Evolutionary conservation across 1,140 invertebrate genomes (phyloP), one percentile per base, ranked within the genome.

Genomic region (Drosophila tropicalis): DNA sequence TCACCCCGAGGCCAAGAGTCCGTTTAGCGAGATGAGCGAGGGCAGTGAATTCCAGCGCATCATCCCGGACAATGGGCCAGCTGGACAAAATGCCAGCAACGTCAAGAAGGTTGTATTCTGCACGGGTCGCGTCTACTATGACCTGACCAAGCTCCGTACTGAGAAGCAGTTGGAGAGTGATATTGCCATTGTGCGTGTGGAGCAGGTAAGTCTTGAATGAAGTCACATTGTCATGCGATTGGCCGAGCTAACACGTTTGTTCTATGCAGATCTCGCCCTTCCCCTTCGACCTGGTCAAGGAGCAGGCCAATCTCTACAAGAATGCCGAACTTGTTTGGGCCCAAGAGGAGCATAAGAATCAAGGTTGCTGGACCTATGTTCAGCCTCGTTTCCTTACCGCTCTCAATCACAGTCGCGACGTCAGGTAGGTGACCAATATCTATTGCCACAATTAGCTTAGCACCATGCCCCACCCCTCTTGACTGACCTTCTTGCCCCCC

Each of bases 261-360:
- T 7, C 3, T 5, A 9, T 5, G 72, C 93, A 98, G 96, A 95
- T 99, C 79, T 97, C 96, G 62, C 99, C 99, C 56, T 99, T 99
- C 95, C 99, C 99, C 29, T 99, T 97, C 92, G 99, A 99, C 93
- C 92, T 98, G 83, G 94, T 99, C 19, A 97, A 96, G 92, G 93
- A 95, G 54, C 98, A 99, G 93, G 95, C 97, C 77, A 95, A 95
- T 25, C 98, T 97, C 92, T 99, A 99, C 93, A 95, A 97, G 6
- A 96, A 97, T 91, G 98, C 98, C 6, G 94, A 96, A 79, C 87
- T 99, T 7, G 91, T 95, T 17, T 99, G 98, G 98, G 94, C 95
- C 62, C 99, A 99, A 93, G 99, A 99, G 93, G 98, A 99, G 92
- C 98, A 98, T 92, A 99, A 99, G 93, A 99, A 99, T 93, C 97